Base-by-base conservation (phyloP, 2,888 invertebrate species). In the Andrena marginata region DNA sequence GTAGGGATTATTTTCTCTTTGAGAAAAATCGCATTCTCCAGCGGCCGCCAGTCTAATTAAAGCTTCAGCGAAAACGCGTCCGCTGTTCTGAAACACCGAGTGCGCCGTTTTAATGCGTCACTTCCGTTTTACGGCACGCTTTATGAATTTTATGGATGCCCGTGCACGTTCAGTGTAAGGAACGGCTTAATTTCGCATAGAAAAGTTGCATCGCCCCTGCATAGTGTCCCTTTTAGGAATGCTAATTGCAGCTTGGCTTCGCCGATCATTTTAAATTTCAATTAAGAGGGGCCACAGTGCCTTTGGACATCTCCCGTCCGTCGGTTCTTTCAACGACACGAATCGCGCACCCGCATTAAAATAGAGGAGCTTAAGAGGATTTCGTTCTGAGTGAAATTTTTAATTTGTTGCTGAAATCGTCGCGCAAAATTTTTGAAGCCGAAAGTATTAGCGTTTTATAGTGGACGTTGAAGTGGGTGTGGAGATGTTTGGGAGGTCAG, bases 121-220 rank as follows among this genome's bases (percentile, higher is more conserved):
- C 62, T 74, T 71, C 78, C 70, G 63, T 79, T 79, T 75, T 71
- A 71, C 60, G 67, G 75, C 79, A 75, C 82, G 75, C 67, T 71
- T 74, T 79, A 74, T 71, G 75, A 75, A 75, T 72, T 68, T 75
- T 68, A 75, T 75, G 70, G 75, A 82, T 79, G 74, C 78, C 48
- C 65, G 70, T 49, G 70, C 79, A 82, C 74, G 82, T 79, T 79
- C 63, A 54, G 69, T 56, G 54, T 67, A 49, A 77, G 77, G 49
- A 49, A 48, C 71, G 79, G 48, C 65, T 82, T 79, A 82, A 82
- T 82, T 79, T 67, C 65, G 56, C 82, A 23, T 54, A 42, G 59
- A 79, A 71, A 79, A 79, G 67, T 79, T 71, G 67, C 64, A 16
- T 35, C 49, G 23, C 48, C n/a, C 8, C 29, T 42, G n/a, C 48